A percentile compares a stretch with the other conserved stretches of the same genome.
These are phyloP conservation scores for Julus scandinavius DNA, from an alignment of 2,888 invertebrate species.

Conservation along the genomic window DNA sequence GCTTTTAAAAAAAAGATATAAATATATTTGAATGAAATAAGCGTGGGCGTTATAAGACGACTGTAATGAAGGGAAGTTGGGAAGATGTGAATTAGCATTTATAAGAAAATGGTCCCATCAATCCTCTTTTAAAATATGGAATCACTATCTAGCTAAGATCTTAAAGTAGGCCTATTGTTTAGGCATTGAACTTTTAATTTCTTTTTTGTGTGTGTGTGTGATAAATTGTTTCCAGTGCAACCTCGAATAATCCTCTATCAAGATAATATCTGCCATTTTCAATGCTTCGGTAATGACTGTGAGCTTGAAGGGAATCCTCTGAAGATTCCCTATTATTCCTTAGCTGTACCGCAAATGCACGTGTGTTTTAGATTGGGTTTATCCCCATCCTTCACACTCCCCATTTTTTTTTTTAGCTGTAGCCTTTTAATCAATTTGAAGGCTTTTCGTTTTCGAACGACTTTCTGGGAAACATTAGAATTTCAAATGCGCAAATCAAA, in stretches of 20 bases:
- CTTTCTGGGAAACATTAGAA: slow-evolving; percentile 28
- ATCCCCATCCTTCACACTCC: not conserved
- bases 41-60: not conserved
- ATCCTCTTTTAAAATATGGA: not conserved
- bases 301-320: not conserved
- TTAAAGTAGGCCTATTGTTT: not conserved
- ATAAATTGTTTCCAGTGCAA: not conserved
- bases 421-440: slow-evolving; percentile 27
- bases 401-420: not conserved
- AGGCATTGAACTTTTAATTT: not conserved
- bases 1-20: no score
- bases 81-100: not conserved
- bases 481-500: slow-evolving; percentile 28
- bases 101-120: not conserved
- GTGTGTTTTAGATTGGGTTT: not conserved
- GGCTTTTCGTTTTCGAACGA: slow-evolving; percentile 9
- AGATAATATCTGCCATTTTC: not conserved
- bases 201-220: not conserved
- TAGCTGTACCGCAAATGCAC: not conserved
- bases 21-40: no score
- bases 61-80: not conserved
- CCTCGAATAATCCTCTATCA: not conserved
- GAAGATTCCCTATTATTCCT: not conserved
- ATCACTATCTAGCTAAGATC: not conserved
- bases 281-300: not conserved